These are phyloP conservation scores for Tetheella fluctuosa DNA, from an alignment of 2,888 invertebrate species.

Conservation along the genomic window DNA sequence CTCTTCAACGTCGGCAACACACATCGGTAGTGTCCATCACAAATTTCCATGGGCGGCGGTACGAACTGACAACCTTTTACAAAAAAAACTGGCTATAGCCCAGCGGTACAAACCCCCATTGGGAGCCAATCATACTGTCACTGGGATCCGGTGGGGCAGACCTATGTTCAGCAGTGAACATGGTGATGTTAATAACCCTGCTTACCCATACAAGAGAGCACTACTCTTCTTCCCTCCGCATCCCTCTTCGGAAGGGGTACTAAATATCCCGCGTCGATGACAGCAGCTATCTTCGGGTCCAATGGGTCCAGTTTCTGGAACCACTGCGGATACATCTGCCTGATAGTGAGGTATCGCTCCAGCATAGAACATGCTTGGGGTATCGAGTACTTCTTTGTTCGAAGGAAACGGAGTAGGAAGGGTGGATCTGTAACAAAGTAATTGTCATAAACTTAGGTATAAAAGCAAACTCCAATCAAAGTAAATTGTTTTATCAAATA, in stretches of 20 bases:
- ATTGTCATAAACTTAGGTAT: no score
- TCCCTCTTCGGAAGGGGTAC: slow-evolving; percentile 90
- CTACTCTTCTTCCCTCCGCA: slow-evolving; percentile 89
- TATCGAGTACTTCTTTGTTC: slow-evolving; percentile 94
- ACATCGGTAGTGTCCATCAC: no score
- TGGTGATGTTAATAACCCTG: slow-evolving; percentile 6
- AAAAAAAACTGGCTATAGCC: no score
- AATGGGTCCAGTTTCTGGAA: slow-evolving; percentile 91
- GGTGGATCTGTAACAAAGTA: slow-evolving; percentile 84
- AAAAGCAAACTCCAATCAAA: no score
- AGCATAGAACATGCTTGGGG: slow-evolving; percentile 94
- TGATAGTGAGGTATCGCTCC: slow-evolving; percentile 92
- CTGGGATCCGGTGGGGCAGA: no score
- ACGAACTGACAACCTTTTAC: no score
- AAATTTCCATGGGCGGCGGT: no score
- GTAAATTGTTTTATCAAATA: no score
- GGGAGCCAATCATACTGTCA: no score
- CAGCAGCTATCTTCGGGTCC: slow-evolving; percentile 90
- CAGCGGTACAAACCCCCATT: no score
- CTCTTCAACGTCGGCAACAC: no score
- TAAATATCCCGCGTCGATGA: slow-evolving; percentile 91
- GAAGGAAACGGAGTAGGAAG: slow-evolving; percentile 92
- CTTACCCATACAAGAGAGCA: slow-evolving; percentile 91
- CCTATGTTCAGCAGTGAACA: no score
- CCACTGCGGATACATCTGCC: slow-evolving; percentile 94